phyloP scores from a whole-genome alignment of 35 echinoderm and acorn worm species.

The Lytechinus variegatus region DNA sequence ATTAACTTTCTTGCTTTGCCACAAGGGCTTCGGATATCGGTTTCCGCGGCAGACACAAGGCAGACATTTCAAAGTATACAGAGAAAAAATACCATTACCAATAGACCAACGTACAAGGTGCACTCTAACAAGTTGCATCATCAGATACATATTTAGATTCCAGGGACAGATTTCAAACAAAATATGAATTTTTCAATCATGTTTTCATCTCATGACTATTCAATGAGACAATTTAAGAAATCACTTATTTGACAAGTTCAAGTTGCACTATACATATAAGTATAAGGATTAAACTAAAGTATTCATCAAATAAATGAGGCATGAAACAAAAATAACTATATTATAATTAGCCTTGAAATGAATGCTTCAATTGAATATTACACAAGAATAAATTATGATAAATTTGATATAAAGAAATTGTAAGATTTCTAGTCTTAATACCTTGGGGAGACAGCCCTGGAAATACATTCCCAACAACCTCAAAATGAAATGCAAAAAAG shows the following conservation, averaged over 20 bases:
- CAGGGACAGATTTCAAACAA: background rate
- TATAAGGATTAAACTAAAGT: background rate
- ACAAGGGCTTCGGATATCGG: background rate
- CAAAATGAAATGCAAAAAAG: background rate
- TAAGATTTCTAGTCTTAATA: background rate
- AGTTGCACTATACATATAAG: background rate
- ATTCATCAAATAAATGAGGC: too few species aligned
- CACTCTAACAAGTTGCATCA: background rate
- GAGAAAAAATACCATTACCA: background rate
- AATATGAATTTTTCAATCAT: background rate
- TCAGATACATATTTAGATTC: background rate
- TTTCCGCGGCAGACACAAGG: background rate
- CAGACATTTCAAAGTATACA: background rate
- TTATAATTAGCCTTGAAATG: too few species aligned
- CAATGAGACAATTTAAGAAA: too few species aligned
- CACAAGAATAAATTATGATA: background rate
- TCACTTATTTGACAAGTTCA: too few species aligned
- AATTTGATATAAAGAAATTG: background rate
- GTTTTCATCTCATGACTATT: background rate
- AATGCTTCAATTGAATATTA: background rate
- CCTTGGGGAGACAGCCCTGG: background rate
- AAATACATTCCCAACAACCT: background rate
- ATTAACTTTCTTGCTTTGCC: constrained; percentile 51
- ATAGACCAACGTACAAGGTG: background rate
- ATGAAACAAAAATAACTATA: too few species aligned